Conservation (phyloP, 2,797 vertebrate genomes). For the Dryobates pubescens region DNA sequence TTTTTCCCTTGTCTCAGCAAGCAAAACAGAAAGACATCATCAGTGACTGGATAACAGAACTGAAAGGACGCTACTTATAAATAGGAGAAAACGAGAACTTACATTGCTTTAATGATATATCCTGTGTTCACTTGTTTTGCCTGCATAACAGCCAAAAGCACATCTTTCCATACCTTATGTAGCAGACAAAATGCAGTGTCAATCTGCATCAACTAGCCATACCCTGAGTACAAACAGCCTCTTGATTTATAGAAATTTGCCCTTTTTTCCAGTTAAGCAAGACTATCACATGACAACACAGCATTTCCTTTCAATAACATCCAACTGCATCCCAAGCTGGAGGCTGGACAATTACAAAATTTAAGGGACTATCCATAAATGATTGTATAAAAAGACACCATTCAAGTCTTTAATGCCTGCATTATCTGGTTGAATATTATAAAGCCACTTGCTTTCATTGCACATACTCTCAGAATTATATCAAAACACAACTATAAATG, state of each 20-base stretch:
- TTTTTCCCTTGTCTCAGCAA: background rate
- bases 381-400: background rate
- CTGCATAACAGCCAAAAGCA: background rate
- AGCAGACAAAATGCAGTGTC: background rate
- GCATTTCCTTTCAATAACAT: constrained; percentile 1
- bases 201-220: background rate
- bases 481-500: background rate
- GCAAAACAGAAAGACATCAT: background rate
- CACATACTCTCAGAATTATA: background rate
- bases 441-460: background rate
- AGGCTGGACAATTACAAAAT: background rate
- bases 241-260: background rate
- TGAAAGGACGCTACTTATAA: background rate
- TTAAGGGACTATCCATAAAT: background rate
- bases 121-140: background rate
- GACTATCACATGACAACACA: background rate
- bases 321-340: background rate
- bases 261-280: background rate
- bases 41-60: background rate
- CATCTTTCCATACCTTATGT: background rate
- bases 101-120: constrained; percentile 26
- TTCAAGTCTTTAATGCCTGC: background rate
- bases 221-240: background rate
- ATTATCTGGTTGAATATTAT: background rate
- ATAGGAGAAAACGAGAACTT: constrained; percentile 17